Percentiles rank a stretch among this genome's conserved stretches.
phyloP scores from a whole-genome alignment of 2,113 vertebrate genomes.

The Pteruthius melanotis region DNA sequence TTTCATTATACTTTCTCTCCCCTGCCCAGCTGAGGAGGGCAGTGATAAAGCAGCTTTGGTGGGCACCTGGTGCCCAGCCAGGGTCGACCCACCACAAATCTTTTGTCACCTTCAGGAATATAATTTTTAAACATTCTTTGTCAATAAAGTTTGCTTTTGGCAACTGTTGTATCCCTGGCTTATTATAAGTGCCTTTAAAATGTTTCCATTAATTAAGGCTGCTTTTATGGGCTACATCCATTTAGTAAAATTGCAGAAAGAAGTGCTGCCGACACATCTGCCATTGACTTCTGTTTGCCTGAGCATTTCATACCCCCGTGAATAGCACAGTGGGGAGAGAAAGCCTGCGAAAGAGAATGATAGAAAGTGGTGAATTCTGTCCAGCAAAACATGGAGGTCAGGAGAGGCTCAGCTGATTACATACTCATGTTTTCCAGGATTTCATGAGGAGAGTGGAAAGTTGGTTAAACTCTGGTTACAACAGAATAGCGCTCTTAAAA shows the following conservation, averaged over 20 bases:
- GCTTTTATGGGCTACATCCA: slow-evolving; percentile 41
- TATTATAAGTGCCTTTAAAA: slow-evolving; percentile 55
- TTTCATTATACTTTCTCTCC: background rate
- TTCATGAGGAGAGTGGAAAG: slow-evolving; percentile 17
- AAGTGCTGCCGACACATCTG: slow-evolving; percentile 19
- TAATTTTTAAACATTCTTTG: slow-evolving; percentile 1
- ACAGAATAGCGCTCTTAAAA: background rate
- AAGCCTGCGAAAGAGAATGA: background rate
- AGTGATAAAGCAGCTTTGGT: background rate
- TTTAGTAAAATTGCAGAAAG: slow-evolving; percentile 42
- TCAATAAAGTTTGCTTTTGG: slow-evolving; percentile 55
- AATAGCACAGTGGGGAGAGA: background rate
- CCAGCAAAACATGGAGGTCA: slow-evolving; percentile 52
- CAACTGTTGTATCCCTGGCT: background rate
- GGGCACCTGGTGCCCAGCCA: background rate
- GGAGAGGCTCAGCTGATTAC: background rate
- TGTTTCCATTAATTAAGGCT: slow-evolving; percentile 36
- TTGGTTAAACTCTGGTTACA: slow-evolving; percentile 10
- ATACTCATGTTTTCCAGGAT: background rate
- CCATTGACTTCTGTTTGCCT: slow-evolving; percentile 46
- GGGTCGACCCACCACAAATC: background rate
- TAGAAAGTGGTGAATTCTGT: slow-evolving; percentile 26
- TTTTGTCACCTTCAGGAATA: slow-evolving; percentile 15
- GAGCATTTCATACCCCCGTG: slow-evolving; percentile 10
- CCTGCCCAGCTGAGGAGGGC: background rate